Conservation (phyloP, 1,140 invertebrate genomes). For the Tetragnatha versicolor region DNA sequence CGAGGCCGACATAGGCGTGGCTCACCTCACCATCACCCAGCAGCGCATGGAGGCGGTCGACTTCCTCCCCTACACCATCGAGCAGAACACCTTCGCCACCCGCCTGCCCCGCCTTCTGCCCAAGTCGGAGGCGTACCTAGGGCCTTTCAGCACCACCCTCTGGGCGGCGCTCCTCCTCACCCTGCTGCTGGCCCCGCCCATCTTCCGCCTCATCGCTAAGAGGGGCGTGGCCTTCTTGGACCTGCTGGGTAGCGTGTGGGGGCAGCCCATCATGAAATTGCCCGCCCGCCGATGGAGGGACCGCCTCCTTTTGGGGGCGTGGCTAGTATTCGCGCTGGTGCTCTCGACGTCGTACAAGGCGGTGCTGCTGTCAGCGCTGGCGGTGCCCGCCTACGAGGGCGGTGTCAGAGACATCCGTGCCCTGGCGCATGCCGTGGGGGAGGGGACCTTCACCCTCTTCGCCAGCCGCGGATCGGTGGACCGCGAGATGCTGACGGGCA, state of each 20-base stretch:
- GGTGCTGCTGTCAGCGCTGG: neutral
- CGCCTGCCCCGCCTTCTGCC: neutral
- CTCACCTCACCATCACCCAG: neutral
- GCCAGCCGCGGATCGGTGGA: neutral
- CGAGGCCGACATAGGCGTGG: slow-evolving; percentile 5
- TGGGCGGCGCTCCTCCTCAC: neutral
- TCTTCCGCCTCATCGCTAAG: neutral
- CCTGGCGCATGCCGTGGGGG: neutral
- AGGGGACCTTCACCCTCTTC: neutral
- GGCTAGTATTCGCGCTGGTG: neutral
- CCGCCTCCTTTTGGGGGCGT: neutral
- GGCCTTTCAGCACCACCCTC: neutral
- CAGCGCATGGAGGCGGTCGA: neutral
- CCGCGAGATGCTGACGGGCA: neutral
- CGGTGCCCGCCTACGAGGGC: neutral
- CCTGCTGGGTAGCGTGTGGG: neutral
- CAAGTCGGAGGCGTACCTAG: neutral
- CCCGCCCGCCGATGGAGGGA: neutral
- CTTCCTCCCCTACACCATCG: neutral
- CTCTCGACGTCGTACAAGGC: neutral
- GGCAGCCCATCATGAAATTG: neutral
- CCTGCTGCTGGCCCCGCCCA: neutral
- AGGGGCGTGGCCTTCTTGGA: neutral
- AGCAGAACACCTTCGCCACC: slow-evolving; percentile 13
- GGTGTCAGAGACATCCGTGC: neutral